Conservation (phyloP, 1,140 invertebrate species). For the Aphelenchoides besseyi region DNA sequence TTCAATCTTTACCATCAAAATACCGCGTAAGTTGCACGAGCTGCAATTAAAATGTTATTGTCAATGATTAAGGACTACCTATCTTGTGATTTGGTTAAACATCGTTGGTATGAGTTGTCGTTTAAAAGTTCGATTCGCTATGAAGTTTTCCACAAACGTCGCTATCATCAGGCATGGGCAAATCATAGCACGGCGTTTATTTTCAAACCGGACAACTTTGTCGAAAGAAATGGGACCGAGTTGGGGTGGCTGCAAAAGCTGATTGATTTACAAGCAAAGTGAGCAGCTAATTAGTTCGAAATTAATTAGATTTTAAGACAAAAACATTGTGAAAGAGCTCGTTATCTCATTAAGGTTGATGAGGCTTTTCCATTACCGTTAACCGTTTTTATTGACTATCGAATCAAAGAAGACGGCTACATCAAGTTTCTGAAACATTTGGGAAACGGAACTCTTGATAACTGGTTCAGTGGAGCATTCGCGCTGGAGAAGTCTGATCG, state of each 20-base stretch:
- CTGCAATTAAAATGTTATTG: constrained; percentile 15
- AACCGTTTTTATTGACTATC: constrained; percentile 26
- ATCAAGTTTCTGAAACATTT: constrained; percentile 24
- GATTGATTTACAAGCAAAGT: constrained; percentile 39
- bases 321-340: constrained; percentile 25
- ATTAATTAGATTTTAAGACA: constrained; percentile 9
- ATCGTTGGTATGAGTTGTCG: constrained; percentile 42
- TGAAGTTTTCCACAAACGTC: constrained; percentile 35
- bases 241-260: constrained; percentile 45
- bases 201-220: constrained; percentile 46
- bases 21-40: constrained; percentile 33
- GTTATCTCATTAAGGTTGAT: constrained; percentile 23
- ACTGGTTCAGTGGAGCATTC: constrained; percentile 27
- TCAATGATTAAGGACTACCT: constrained; percentile 41
- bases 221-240: constrained; percentile 42
- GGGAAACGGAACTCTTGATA: constrained; percentile 25
- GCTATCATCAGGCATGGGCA: constrained; percentile 45
- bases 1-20: constrained; percentile 37
- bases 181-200: constrained; percentile 43
- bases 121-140: constrained; percentile 41
- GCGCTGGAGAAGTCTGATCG: constrained; percentile 8
- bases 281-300: background rate
- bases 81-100: constrained; percentile 34
- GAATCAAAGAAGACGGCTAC: constrained; percentile 17
- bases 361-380: constrained; percentile 14